Percentiles rank a stretch among this genome's conserved stretches.
phyloP scores from a whole-genome alignment of 2,797 vertebrate genomes.

The Amniataba percoides region DNA sequence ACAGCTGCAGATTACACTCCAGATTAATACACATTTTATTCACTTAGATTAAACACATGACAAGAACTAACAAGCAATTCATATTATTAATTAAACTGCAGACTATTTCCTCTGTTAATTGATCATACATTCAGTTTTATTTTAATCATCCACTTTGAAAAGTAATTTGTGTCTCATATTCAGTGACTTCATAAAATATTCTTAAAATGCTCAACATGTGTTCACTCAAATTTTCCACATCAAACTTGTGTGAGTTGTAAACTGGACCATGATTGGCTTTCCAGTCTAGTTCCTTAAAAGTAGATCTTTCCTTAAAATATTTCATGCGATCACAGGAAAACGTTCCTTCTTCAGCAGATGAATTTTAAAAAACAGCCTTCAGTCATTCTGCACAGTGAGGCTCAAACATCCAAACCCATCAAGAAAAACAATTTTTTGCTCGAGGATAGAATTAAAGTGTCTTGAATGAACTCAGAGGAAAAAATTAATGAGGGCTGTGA shows the following conservation, averaged over 20 bases:
- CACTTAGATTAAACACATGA: too few relatives aligned
- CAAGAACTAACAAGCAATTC: background rate
- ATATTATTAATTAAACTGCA: background rate
- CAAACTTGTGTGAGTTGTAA: background rate
- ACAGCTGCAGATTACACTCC: slow-evolving; percentile 23
- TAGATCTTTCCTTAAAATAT: background rate
- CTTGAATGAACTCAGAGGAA: background rate
- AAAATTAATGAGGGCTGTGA: too few relatives aligned
- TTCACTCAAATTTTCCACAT: background rate
- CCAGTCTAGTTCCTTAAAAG: background rate
- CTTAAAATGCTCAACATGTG: background rate
- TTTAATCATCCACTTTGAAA: too few relatives aligned
- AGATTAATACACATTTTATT: too few relatives aligned
- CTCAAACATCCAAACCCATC: background rate
- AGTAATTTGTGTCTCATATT: too few relatives aligned
- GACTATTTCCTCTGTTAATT: background rate
- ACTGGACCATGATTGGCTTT: background rate
- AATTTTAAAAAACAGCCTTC: background rate
- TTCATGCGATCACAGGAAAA: background rate
- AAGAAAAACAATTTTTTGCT: background rate
- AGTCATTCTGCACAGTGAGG: background rate
- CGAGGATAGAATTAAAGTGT: background rate
- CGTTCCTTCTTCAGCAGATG: background rate
- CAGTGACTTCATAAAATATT: too few relatives aligned
- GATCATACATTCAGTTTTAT: background rate